Evolutionary conservation across 2,113 vertebrate genomes (phyloP).

Genomic region (Tetraodon nigroviridis): DNA sequence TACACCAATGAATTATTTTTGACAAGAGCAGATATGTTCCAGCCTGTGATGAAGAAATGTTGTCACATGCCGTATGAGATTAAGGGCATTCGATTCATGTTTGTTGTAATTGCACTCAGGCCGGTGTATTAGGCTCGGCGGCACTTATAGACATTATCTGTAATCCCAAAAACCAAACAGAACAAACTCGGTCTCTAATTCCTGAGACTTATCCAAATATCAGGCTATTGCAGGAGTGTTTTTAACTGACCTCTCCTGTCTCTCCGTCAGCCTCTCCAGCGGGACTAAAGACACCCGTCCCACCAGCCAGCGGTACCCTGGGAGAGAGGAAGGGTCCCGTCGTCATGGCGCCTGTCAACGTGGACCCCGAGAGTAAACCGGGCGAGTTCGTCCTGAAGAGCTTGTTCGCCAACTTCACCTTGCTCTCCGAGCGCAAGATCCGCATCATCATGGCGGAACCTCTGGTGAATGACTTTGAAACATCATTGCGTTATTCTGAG

Average conservation of each 20-base stretch:
- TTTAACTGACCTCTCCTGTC: conserved; percentile 1
- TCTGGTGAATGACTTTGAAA: conserved; percentile 77
- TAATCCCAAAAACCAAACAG: too few relatives aligned
- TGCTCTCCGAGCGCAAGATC: conserved; percentile 94
- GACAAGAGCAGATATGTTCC: not conserved
- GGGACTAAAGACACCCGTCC: conserved; percentile 84
- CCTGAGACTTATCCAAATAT: too few relatives aligned
- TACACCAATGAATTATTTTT: too few relatives aligned
- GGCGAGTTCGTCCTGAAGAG: conserved; percentile 98
- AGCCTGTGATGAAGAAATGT: not conserved
- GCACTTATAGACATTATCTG: too few relatives aligned
- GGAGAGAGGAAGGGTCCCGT: conserved; percentile 89
- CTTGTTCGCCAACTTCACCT: conserved; percentile 95
- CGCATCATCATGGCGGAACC: conserved; percentile 99
- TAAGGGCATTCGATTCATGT: too few relatives aligned
- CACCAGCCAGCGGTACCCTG: conserved; percentile 79
- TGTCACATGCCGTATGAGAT: too few relatives aligned
- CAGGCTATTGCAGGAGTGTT: too few relatives aligned
- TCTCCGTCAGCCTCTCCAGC: conserved; percentile 84
- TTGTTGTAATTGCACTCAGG: too few relatives aligned
- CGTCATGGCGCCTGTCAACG: conserved; percentile 88
- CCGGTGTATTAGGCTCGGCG: too few relatives aligned
- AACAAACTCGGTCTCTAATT: too few relatives aligned
- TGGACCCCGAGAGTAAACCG: conserved; percentile 97
- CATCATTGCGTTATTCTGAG: not conserved